Base-by-base conservation (phyloP, 2,888 invertebrate species). In the Eugnorisma glareosa region DNA sequence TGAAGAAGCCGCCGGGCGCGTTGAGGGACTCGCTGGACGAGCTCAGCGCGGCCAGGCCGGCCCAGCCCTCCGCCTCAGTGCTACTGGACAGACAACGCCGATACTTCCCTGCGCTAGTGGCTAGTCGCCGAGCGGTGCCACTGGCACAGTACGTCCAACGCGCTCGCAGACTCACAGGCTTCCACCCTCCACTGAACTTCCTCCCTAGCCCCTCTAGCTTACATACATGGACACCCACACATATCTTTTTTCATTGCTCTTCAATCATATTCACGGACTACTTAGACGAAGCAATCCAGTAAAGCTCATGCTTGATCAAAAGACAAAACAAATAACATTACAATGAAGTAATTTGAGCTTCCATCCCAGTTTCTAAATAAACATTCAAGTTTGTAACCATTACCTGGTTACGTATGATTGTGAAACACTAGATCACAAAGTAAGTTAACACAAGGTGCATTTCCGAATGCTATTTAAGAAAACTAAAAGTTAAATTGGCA, bases 11-110 rank as follows among this genome's bases (percentile, higher is more conserved):
- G 91, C 97, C 97, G 84, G 95, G 96, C 93, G 97, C 96, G 95
- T 97, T 97, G 94, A 97, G 97, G 93, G 97, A 97, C 95, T 97
- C 98, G 97, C 97, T 97, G 92, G 98, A 97, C 96, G 97, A 96
- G 94, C 95, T 94, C 92, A 97, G 95, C 92, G 94, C 91, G 90
- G 95, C 89, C 91, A 89, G 91, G 85, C 93, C 93, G 81, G 90
- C 90, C 95, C 95, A 95, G 78, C 93, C 92, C 89, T 95, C 95
- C 91, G 93, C 89, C 91, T 94, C 94, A 88, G 93, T 92, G 92
- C 92, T 93, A 93, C 91, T 40, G 64, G 89, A 93, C 92, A 93
- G 90, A 93, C 83, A 83, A 84, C 87, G 85, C 84, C 88, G 76
- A 69, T 84, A 86, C 72, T 83, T 76, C 76, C 74, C 79, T 78